Evolutionary conservation across 2,888 invertebrate species (phyloP), one percentile per base, ranked within the genome.

Genomic region (Leptarthrus brevirostris): DNA sequence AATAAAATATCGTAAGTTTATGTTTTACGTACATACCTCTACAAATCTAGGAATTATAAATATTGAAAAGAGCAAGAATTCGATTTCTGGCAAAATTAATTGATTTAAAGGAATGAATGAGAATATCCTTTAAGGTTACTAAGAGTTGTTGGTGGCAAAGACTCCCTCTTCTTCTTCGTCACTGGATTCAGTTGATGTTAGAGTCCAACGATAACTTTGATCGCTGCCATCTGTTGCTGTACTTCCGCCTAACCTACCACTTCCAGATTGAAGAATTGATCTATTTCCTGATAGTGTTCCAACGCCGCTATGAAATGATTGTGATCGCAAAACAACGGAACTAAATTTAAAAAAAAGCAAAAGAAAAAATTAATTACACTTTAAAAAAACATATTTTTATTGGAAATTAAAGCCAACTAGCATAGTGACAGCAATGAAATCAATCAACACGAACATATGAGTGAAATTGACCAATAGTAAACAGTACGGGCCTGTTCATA

Each of bases 301-400:
- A 74, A 80, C 78, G 52, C 79, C 80, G 76, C 89, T 89, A 83
- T 89, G 88, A 83, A 89, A 89, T 77, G 89, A 89, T 82, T 89
- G 89, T 78, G 89, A 89, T 79, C 89, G 86, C 75, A 88, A 86
- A 77, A 89, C 89, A 80, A 86, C 87, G 81, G 87, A 87, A 86
- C 73, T 83, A 82, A 70, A 74, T 36, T 30, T 36, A 54, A n/a
- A 12, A 40, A n/a, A 12, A 52, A 47, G n/a, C n/a, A 20, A 52
- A 52, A 22, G 3, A 18, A 18, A 20, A 52, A 18, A 14, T n/a
- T 47, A 47, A 16, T 14, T 44, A 14, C n/a, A n/a, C 6, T 47
- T 5, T 16, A 5, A 47, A 14, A n/a, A n/a, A 14, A 12, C 16
- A 5, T 47, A n/a, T 47, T 47, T n/a, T 14, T 12, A 47, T 47